phyloP scores from a whole-genome alignment of 1,140 invertebrate genomes.

The Zaprionus ornatus region DNA sequence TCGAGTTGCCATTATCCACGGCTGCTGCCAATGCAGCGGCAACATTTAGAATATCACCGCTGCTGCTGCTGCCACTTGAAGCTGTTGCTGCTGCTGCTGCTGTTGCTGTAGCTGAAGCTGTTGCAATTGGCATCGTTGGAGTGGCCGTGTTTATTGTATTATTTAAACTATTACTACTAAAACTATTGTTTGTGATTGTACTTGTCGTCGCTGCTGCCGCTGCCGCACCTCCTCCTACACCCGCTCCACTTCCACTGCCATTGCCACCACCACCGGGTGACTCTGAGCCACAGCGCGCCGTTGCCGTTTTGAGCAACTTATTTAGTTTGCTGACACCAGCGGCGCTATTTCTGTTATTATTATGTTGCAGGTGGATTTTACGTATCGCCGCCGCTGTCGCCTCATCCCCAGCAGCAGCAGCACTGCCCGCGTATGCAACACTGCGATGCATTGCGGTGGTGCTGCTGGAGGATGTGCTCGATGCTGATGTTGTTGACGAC shows the following conservation, averaged over 20 bases:
- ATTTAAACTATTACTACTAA: constrained; percentile 83
- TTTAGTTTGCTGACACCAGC: constrained; percentile 83
- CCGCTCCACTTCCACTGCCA: constrained; percentile 40
- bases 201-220: constrained; percentile 72
- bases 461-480: constrained; percentile 45
- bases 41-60: constrained; percentile 77
- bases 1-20: constrained; percentile 62
- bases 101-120: constrained; percentile 20
- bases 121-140: constrained; percentile 75
- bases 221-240: constrained; percentile 49
- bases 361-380: constrained; percentile 83
- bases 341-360: constrained; percentile 16
- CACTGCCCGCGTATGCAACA: constrained; percentile 84
- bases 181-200: constrained; percentile 84
- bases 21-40: constrained; percentile 84
- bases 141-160: constrained; percentile 78
- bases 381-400: constrained; percentile 83
- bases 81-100: constrained; percentile 32
- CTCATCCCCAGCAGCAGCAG: constrained; percentile 84
- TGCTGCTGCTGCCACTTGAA: constrained; percentile 25
- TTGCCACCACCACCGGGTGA: constrained; percentile 45
- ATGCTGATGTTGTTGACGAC: constrained; percentile 36
- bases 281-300: constrained; percentile 68
- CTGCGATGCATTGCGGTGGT: constrained; percentile 85
- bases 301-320: constrained; percentile 80